phyloP scores from a whole-genome alignment of 2,797 vertebrate species.

The Sciaenops ocellatus region DNA sequence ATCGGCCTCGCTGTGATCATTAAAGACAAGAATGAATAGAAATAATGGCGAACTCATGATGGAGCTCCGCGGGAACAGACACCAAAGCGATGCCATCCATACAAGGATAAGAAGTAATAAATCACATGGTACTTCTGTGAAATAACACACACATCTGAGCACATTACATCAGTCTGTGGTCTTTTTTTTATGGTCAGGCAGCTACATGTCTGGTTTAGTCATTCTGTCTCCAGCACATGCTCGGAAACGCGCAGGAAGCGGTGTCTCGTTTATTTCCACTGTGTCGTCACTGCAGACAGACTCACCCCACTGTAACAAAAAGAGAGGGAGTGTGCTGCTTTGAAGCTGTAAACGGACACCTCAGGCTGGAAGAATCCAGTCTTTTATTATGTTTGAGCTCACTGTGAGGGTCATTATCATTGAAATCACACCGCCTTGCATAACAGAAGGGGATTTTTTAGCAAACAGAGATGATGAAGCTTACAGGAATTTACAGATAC shows the following conservation, averaged over 20 bases:
- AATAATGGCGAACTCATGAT: constrained; percentile 4
- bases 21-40: not conserved
- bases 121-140: not conserved
- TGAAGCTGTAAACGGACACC: constrained; percentile 21
- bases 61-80: not conserved
- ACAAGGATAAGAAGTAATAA: not conserved
- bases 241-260: constrained; percentile 21
- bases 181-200: not conserved
- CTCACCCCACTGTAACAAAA: not conserved
- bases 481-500: not conserved
- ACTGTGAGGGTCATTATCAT: constrained; percentile 14
- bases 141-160: not conserved
- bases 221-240: constrained; percentile 23
- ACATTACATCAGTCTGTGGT: not conserved
- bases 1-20: too few species aligned
- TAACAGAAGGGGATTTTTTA: not conserved
- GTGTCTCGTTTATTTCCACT: constrained; percentile 36
- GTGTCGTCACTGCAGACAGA: constrained; percentile 44
- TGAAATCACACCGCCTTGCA: not conserved
- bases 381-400: not conserved
- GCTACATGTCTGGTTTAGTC: constrained; percentile 28
- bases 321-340: not conserved
- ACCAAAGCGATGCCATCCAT: not conserved
- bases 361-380: constrained; percentile 8
- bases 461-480: not conserved